A percentile compares a stretch with the other conserved stretches of the same genome.
These are phyloP conservation scores for Lasioglossum zephyrum DNA, from an alignment of 2,888 invertebrate species.

Conservation along the genomic window DNA sequence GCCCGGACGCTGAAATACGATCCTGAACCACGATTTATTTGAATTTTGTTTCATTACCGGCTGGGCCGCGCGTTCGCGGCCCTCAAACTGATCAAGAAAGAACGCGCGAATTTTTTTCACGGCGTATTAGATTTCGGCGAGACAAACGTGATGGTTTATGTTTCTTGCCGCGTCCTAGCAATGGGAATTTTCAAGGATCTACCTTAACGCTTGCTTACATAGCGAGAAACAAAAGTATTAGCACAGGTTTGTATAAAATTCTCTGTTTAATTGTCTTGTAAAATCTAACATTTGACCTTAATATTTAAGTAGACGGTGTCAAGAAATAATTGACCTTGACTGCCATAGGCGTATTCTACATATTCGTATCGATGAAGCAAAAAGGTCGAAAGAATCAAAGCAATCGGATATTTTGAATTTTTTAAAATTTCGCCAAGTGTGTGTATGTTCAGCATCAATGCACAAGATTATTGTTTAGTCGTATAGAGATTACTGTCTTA, in stretches of 20 bases:
- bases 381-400: too few relatives aligned
- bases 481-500: background rate
- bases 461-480: too few relatives aligned
- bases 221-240: too few relatives aligned
- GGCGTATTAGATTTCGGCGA: background rate
- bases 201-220: background rate
- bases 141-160: background rate
- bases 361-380: too few relatives aligned
- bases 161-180: background rate
- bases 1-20: conserved; percentile 24
- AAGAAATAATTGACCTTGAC: background rate
- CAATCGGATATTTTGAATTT: too few relatives aligned
- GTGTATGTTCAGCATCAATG: too few relatives aligned
- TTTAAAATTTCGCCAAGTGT: too few relatives aligned
- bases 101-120: background rate
- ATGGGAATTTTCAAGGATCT: background rate
- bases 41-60: conserved; percentile 17
- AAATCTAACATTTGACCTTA: too few relatives aligned
- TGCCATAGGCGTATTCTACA: too few relatives aligned
- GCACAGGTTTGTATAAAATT: too few relatives aligned
- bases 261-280: too few relatives aligned
- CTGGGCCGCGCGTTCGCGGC: background rate
- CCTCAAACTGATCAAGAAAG: background rate
- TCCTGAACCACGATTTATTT: background rate
- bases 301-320: too few relatives aligned